Base-by-base conservation (phyloP, 2,888 invertebrate genomes). In the Dimorphilus gyrociliatus region DNA sequence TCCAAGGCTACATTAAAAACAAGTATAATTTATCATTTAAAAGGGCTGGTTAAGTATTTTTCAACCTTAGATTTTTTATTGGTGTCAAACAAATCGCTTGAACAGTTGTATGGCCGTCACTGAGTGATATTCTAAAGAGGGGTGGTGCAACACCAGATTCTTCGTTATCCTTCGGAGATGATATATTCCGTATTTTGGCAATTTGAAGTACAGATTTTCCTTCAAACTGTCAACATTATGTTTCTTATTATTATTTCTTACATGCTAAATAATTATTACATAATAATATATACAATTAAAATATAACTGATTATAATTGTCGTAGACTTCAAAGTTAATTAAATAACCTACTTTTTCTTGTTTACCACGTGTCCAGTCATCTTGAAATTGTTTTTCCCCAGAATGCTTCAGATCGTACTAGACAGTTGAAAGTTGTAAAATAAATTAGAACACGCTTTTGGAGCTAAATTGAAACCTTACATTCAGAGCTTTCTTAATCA, bases 111-210 rank as follows among this genome's bases (percentile, higher is more conserved):
- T 77, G 76, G 2, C 88, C 86, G 66, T 88, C 88, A 12, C 81
- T 81, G 37, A 88, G 61, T 1, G 76, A 76, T 16, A 88, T 55
- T 53, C 81, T 82, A 32, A 85, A 64, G 71, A 88, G 75, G 14
- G 81, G 72, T 5, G 85, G 84, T 8, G 81, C 81, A 10, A 42
- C 36, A 28, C 55, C 52, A 1, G 55, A 36, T 40, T 82, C 81
- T 60, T 85, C 84, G 58, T 84, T 81, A 10, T 75, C 75, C 65
- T 86, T 88, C 3, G 88, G 86, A 18, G 84, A 82, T 8, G 84
- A 73, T 26, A 85, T 74, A 66, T 88, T 86, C 10, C 81, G 72
- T 28, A 85, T 69, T 64, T 82, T 82, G 56, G 78, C 78, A 46
- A 88, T 74, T 69, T 88, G 88, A 25, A 88, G 67, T 21, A 88